Evolutionary conservation across 2,113 vertebrate species (phyloP), one percentile per base, ranked within the genome.

Genomic region (Amia ocellicauda): DNA sequence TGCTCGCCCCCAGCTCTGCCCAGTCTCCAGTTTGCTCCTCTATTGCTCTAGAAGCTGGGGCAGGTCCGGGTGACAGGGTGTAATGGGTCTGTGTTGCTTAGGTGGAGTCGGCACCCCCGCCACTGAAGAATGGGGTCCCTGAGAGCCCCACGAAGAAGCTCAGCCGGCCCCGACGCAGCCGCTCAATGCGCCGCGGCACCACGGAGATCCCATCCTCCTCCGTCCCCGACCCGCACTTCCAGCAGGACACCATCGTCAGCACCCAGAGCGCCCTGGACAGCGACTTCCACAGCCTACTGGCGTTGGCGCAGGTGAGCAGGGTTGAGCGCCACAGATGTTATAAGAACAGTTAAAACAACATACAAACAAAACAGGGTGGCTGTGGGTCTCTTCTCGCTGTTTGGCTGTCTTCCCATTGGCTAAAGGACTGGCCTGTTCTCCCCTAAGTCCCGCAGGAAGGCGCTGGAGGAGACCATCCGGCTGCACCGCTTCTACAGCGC

Each of bases 401-500:
- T n/a, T n/a, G n/a, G n/a, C n/a, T n/a, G n/a, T n/a, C n/a, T n/a
- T n/a, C n/a, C n/a, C n/a, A n/a, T n/a, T n/a, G n/a, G n/a, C n/a
- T n/a, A n/a, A n/a, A n/a, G 4, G 31, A 36, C 4, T 4, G 10
- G 31, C 17, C 45, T 54, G 29, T 43, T 72, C 24, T 59, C 17
- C 51, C 11, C 31, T 7, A 63, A 92, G 91, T 65, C 60, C 20
- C 91, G 86, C 70, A 84, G 73, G 69, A 86, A 69, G 29, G 70
- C 26, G 45, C 73, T 97, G 72, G 90, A 95, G 68, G 94, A 94
- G 62, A 80, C 68, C 9, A 83, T 90, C 54, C 83, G 76, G 11
- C 83, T 97, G 10, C 90, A 91, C 64, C 83, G 75, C 0, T 95
- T 95, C 83, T 85, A 77, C 59, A 84, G 79, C 69, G 86, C 86